Conservation (phyloP, 2,888 invertebrate genomes). For the Corbicula japonica region DNA sequence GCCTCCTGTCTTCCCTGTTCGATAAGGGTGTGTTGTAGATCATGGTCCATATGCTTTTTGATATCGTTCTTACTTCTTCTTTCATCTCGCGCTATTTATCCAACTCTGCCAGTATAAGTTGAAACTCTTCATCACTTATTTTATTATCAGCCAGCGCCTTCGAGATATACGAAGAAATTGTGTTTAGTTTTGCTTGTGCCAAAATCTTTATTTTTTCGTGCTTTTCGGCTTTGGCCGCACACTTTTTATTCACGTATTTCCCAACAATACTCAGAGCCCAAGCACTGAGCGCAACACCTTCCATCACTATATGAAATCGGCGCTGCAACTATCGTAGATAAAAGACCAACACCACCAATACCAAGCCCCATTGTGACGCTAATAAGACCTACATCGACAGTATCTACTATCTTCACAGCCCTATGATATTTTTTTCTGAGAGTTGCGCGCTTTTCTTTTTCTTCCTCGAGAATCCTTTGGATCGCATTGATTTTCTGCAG, state of each 20-base stretch:
- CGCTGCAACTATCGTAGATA: conserved; percentile 12
- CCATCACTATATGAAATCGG: conserved; percentile 3
- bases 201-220: conserved; percentile 40
- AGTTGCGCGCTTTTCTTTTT: conserved; percentile 23
- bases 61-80: conserved; percentile 5
- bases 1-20: conserved; percentile 27
- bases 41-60: conserved; percentile 9
- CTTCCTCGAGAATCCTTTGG: conserved; percentile 15
- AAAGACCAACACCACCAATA: conserved; percentile 9
- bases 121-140: conserved; percentile 42
- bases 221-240: conserved; percentile 34
- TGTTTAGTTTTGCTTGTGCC: conserved; percentile 40
- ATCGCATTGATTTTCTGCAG: conserved; percentile 27
- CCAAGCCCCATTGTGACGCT: conserved; percentile 1
- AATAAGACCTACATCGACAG: conserved; percentile 5
- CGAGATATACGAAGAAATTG: conserved; percentile 25
- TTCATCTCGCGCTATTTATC: conserved; percentile 5
- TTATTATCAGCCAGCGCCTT: conserved; percentile 24
- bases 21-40: conserved; percentile 9
- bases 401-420: conserved; percentile 8
- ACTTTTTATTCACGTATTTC: conserved; percentile 14
- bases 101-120: conserved; percentile 26
- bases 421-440: conserved; percentile 19
- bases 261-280: conserved; percentile 14
- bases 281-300: conserved; percentile 6